These are phyloP conservation scores for Rotaria sp. DNA, from an alignment of 2,888 invertebrate species.

Conservation along the genomic window DNA sequence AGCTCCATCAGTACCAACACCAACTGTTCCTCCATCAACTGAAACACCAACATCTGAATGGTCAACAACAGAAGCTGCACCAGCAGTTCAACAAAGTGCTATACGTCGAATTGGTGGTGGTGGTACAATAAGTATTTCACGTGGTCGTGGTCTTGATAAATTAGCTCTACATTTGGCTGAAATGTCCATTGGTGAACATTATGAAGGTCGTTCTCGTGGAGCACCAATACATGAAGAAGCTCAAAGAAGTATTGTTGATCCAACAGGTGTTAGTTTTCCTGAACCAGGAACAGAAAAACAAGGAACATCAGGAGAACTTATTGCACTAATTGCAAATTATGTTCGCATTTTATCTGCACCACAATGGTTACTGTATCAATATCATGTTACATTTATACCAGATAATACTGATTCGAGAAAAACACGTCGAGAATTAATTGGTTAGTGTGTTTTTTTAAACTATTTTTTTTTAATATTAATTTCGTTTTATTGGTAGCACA, in stretches of 20 bases:
- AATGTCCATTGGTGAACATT: conserved; percentile 7
- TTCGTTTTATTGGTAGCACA: background rate
- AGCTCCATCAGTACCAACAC: background rate
- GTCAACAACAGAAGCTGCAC: background rate
- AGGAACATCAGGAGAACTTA: conserved; percentile 45
- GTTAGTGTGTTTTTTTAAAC: background rate
- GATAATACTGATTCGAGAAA: conserved; percentile 44
- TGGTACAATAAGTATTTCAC: background rate
- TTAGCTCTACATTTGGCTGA: conserved; percentile 2
- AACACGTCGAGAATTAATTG: conserved; percentile 29
- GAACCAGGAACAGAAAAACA: background rate
- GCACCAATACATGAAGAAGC: background rate
- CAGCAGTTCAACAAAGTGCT: background rate
- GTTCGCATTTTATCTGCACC: conserved; percentile 46
- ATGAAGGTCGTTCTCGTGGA: background rate
- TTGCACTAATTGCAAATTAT: conserved; percentile 47
- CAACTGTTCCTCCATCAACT: background rate
- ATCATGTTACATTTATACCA: conserved; percentile 51
- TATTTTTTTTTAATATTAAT: background rate
- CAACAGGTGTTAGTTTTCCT: background rate
- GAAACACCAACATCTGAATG: background rate
- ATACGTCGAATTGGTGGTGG: background rate
- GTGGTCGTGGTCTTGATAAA: conserved; percentile 25
- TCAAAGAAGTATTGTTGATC: background rate
- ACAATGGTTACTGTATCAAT: conserved; percentile 49